phyloP scores from a whole-genome alignment of 2,113 vertebrate species.

The Chroicocephalus ridibundus region DNA sequence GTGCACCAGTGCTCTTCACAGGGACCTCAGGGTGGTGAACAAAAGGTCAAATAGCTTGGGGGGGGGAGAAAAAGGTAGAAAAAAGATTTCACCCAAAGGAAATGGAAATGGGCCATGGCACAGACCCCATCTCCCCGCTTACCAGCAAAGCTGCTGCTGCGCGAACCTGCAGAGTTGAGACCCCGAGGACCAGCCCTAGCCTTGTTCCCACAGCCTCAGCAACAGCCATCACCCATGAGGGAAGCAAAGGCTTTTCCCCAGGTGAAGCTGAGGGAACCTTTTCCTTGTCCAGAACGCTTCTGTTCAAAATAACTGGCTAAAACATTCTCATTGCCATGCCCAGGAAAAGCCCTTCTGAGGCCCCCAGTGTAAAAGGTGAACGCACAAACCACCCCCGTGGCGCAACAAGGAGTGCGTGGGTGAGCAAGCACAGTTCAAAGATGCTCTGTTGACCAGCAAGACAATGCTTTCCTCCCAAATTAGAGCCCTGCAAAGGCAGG shows the following conservation, averaged over 20 bases:
- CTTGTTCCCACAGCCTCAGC: not conserved
- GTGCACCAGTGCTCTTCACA: not conserved
- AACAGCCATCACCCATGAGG: accelerated
- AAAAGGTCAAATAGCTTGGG: not conserved
- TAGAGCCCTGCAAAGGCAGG: not conserved
- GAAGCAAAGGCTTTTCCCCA: not conserved
- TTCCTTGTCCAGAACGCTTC: not conserved
- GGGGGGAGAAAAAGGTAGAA: not conserved
- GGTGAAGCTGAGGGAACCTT: not conserved
- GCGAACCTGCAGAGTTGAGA: not conserved
- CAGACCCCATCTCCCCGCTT: not conserved
- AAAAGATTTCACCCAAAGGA: not conserved
- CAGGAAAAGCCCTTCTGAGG: not conserved
- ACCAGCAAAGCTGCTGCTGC: not conserved
- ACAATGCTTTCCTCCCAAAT: not conserved
- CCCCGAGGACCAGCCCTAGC: not conserved
- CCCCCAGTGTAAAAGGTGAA: not conserved
- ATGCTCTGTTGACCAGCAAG: not conserved
- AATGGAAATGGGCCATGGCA: not conserved
- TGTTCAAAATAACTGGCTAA: not conserved
- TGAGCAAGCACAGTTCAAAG: not conserved
- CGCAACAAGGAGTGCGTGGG: not conserved
- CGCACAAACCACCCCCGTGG: not conserved
- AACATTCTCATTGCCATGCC: not conserved
- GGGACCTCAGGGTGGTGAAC: not conserved